Evolutionary conservation across 2,888 invertebrate genomes (phyloP).

Genomic region (Epistrophella euchroma): DNA sequence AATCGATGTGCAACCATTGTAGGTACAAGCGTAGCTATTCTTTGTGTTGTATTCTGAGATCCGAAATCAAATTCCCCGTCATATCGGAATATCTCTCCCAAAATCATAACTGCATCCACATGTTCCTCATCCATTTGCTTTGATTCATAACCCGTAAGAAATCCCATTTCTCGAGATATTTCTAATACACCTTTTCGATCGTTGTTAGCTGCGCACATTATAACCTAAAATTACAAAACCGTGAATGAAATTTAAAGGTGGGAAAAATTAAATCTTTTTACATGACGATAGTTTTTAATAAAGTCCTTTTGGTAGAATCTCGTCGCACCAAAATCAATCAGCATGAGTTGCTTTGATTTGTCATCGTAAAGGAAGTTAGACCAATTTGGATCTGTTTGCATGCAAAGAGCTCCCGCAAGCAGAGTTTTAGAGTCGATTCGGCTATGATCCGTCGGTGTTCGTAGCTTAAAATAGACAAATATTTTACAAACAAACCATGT

Average conservation of each 20-base stretch:
- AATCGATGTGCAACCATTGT: slow-evolving; percentile 97
- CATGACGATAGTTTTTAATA: slow-evolving; percentile 92
- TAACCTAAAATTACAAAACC: slow-evolving; percentile 87
- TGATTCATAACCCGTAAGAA: slow-evolving; percentile 98
- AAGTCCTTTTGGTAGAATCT: slow-evolving; percentile 93
- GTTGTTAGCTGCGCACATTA: slow-evolving; percentile 93
- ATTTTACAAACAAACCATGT: too few species aligned
- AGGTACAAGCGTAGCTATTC: slow-evolving; percentile 94
- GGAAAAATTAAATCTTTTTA: slow-evolving; percentile 57
- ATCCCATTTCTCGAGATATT: slow-evolving; percentile 94
- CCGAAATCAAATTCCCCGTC: slow-evolving; percentile 95
- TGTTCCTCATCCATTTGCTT: slow-evolving; percentile 99
- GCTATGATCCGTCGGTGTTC: slow-evolving; percentile 89
- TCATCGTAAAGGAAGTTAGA: slow-evolving; percentile 98
- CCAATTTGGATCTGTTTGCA: slow-evolving; percentile 99
- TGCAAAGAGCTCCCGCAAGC: slow-evolving; percentile 95
- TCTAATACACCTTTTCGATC: slow-evolving; percentile 90
- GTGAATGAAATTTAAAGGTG: background rate
- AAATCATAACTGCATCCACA: slow-evolving; percentile 97
- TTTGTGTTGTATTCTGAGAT: slow-evolving; percentile 90
- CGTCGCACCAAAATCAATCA: slow-evolving; percentile 98
- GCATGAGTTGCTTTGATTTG: slow-evolving; percentile 90
- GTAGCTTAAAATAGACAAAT: slow-evolving; percentile 79
- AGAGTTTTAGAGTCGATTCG: slow-evolving; percentile 91
- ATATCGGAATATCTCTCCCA: slow-evolving; percentile 96